Base-by-base conservation (phyloP, 2,888 invertebrate species). In the Thymelicus acteon region DNA sequence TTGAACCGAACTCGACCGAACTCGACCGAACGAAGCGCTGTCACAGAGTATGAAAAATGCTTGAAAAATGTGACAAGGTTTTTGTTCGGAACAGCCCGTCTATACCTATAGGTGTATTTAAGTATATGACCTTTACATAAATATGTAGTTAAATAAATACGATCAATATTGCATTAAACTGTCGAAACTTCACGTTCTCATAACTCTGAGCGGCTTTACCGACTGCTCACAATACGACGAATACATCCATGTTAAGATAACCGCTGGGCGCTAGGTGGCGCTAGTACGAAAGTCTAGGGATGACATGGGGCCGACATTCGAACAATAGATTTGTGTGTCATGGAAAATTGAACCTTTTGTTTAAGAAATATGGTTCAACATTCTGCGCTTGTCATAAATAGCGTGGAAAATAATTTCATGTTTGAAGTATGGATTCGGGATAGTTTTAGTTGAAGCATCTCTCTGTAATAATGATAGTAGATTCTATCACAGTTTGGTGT, bases 381-480 rank as follows among this genome's bases (percentile, higher is more conserved):
- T 66, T 6, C 2, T 12, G 24, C 13, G n/a, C 4, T 7, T 37
- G 40, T 12, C 7, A 2, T 58, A 57, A 58, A 37, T 66, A 47
- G 54, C 8, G 48, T 24, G 12, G 37, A 48, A 58, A 58, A 66
- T 66, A 31, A 48, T 66, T 52, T 58, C 13, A 37, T 37, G 37
- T 58, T 66, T 66, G 66, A 48, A 66, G 58, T 66, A 58, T 58
- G 47, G 58, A 66, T 66, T 66, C 15, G 66, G 66, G 37, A 58
- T 58, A 66, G 48, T 58, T 40, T 58, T 66, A 58, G 58, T 66
- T 58, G 48, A 47, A 66, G 57, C 5, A 40, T 39, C 60, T 48
- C 62, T 61, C 8, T 58, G 49, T 66, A 47, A 66, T 66, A 58
- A 54, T 58, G 47, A 66, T 24, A 54, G 24, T 24, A 44, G 57